These are phyloP conservation scores for Ailuropoda melanoleuca DNA, from an alignment of 2,113 vertebrate genomes.

Conservation along the genomic window DNA sequence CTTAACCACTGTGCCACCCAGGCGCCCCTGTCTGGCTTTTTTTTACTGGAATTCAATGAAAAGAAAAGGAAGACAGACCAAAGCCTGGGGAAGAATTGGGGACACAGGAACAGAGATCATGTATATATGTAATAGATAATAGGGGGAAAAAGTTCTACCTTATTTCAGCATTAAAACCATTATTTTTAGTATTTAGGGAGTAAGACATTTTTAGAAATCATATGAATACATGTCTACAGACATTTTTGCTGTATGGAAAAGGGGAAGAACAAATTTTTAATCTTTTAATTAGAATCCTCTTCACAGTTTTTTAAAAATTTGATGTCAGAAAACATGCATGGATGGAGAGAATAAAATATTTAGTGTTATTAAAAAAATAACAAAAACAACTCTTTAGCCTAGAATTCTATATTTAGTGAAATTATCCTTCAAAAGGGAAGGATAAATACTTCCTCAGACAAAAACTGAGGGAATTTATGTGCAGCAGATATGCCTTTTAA, in stretches of 20 bases:
- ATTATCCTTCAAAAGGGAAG: background rate
- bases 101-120: background rate
- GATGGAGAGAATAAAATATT: no score
- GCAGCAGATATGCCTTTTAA: background rate
- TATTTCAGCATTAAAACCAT: constrained; percentile 32
- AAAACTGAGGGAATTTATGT: background rate
- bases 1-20: no score
- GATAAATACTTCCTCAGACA: background rate
- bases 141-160: background rate
- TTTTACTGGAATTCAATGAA: background rate
- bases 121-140: background rate
- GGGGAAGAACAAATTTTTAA: background rate
- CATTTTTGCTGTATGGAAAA: constrained; percentile 21
- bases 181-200: constrained; percentile 1
- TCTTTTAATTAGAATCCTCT: background rate
- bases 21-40: background rate
- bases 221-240: background rate
- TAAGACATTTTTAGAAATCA: background rate
- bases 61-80: background rate
- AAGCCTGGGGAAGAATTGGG: background rate
- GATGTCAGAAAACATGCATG: background rate
- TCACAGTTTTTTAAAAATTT: background rate
- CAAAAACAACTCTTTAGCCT: no score
- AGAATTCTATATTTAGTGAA: no score
- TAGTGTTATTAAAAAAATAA: no score